Percentiles rank a stretch among this genome's conserved stretches.
Evolutionary conservation across 1,140 invertebrate genomes (phyloP).

Genomic region (Hyposmocoma kahamanoa): DNA sequence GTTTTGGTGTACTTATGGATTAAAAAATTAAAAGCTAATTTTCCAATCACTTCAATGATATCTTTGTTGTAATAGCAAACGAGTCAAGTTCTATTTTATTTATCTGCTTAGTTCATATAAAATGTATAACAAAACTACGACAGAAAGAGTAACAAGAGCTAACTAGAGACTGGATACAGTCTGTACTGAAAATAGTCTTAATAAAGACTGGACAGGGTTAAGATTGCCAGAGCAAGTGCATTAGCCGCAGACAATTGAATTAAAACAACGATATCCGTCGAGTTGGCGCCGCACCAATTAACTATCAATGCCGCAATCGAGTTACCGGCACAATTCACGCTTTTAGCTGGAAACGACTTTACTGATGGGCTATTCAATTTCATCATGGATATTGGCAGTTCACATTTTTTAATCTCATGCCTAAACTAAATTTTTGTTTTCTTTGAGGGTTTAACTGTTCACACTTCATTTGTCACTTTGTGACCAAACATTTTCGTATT

Average conservation of each 20-base stretch:
- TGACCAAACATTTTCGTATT: not conserved
- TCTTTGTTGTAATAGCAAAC: no score
- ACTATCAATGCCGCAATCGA: constrained; percentile 36
- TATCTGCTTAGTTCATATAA: no score
- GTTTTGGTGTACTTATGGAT: no score
- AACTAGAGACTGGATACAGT: no score
- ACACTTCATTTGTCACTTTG: not conserved
- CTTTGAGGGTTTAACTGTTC: not conserved
- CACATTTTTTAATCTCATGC: no score
- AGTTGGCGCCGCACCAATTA: constrained; percentile 60
- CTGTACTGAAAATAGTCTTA: constrained; percentile 18
- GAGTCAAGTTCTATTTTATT: no score
- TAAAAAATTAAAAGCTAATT: no score
- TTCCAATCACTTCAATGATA: no score
- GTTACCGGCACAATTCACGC: constrained; percentile 48
- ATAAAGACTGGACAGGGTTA: constrained; percentile 23
- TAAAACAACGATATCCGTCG: constrained; percentile 45
- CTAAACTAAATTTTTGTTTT: not conserved
- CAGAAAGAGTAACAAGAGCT: no score
- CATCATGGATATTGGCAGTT: constrained; percentile 22
- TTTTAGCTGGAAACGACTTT: constrained; percentile 53
- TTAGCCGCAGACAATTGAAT: constrained; percentile 40
- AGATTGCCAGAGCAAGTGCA: constrained; percentile 26
- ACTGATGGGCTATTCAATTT: constrained; percentile 42
- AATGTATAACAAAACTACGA: no score